Conservation (phyloP, 1,140 invertebrate genomes). For the Choristoneura fumiferana region DNA sequence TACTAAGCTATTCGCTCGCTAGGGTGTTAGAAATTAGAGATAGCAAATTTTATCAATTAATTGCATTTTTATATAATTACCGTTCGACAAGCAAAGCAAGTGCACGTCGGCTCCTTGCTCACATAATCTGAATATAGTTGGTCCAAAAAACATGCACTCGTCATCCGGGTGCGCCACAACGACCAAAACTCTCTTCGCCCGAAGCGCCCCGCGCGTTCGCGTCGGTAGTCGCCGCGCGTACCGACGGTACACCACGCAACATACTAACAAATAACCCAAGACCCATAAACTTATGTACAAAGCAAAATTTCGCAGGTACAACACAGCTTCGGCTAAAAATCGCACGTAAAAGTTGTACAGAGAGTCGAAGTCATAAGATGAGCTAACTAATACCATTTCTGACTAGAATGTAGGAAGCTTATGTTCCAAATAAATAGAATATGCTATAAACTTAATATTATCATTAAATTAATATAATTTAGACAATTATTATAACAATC, state of each 20-base stretch:
- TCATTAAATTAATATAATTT: constrained; percentile 4
- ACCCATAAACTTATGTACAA: constrained; percentile 67
- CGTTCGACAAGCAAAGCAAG: constrained; percentile 92
- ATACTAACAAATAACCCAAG: constrained; percentile 60
- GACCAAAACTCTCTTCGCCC: constrained; percentile 83
- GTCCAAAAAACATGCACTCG: constrained; percentile 99
- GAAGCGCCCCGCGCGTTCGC: constrained; percentile 56
- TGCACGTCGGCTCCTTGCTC: constrained; percentile 83
- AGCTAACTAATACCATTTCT: constrained; percentile 64
- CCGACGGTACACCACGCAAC: constrained; percentile 66
- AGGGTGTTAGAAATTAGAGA: too few species aligned
- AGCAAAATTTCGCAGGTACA: constrained; percentile 65
- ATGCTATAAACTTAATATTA: not conserved
- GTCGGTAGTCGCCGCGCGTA: constrained; percentile 64
- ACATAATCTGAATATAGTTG: constrained; percentile 87
- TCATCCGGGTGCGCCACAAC: constrained; percentile 97
- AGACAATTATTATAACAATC: not conserved
- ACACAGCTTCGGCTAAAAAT: constrained; percentile 53
- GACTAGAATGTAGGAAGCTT: constrained; percentile 45
- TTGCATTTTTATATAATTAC: constrained; percentile 72
- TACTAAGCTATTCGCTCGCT: too few species aligned
- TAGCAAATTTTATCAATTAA: too few species aligned
- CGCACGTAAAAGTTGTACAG: constrained; percentile 61
- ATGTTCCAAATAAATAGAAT: constrained; percentile 11
- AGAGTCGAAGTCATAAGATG: constrained; percentile 46